Evolutionary conservation across 1,140 invertebrate species (phyloP).

Genomic region (Dendrolimus punctatus): DNA sequence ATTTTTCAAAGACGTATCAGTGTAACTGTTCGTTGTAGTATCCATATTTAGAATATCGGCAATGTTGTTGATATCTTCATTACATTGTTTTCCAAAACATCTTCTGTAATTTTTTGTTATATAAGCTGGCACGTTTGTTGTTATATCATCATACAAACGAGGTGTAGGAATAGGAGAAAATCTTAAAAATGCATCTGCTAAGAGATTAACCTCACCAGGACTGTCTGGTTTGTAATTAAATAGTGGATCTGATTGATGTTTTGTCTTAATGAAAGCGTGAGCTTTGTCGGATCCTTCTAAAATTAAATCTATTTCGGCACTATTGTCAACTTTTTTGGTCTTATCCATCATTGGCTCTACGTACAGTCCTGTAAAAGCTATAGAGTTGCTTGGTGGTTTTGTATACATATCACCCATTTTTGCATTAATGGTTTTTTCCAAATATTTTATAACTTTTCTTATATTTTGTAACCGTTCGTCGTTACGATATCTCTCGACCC

Average conservation of each 20-base stretch:
- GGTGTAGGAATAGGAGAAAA: conserved; percentile 37
- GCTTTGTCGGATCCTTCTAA: conserved; percentile 22
- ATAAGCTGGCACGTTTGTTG: too few species aligned
- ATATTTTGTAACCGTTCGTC: conserved; percentile 60
- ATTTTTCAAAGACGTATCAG: conserved; percentile 5
- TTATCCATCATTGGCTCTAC: conserved; percentile 29
- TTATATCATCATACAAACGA: conserved; percentile 9
- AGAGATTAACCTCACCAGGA: conserved; percentile 62
- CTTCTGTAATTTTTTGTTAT: conserved; percentile 1
- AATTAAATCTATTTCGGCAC: conserved; percentile 15
- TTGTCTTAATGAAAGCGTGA: conserved; percentile 19
- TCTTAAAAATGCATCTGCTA: conserved; percentile 53
- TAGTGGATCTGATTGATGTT: conserved; percentile 51
- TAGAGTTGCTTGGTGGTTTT: conserved; percentile 29
- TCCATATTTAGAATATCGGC: conserved; percentile 4
- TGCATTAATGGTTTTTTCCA: conserved; percentile 56
- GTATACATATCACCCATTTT: conserved; percentile 47
- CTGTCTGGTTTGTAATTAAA: conserved; percentile 55
- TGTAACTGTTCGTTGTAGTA: not conserved
- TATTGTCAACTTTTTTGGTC: conserved; percentile 10
- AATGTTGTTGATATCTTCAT: conserved; percentile 5
- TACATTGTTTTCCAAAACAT: conserved; percentile 20
- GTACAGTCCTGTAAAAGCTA: conserved; percentile 57
- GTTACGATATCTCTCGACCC: conserved; percentile 58
- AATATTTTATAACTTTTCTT: conserved; percentile 57